Conservation (phyloP, 2,797 vertebrate genomes). For the Harpagifer antarcticus region DNA sequence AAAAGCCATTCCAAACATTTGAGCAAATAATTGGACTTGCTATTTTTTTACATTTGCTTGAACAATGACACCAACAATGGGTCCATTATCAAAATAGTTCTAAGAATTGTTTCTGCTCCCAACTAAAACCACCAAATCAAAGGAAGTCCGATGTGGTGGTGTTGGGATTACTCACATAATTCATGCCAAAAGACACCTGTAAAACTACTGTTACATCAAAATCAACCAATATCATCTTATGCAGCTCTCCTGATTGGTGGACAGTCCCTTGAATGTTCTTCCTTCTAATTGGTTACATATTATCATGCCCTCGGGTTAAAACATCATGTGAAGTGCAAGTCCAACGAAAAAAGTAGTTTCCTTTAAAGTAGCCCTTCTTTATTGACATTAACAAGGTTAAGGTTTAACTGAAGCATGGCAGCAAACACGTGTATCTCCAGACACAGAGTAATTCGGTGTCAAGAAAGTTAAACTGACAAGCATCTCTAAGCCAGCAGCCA, state of each 20-base stretch:
- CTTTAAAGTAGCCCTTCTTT: neutral
- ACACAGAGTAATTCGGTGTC: constrained; percentile 20
- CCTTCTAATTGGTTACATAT: neutral
- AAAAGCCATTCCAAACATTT: neutral
- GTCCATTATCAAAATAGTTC: neutral
- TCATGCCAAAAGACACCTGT: neutral
- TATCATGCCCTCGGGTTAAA: neutral
- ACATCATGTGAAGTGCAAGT: neutral
- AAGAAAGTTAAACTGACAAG: constrained; percentile 39
- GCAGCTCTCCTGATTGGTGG: neutral
- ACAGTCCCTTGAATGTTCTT: neutral
- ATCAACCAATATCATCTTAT: neutral
- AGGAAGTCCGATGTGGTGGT: neutral
- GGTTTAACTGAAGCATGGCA: constrained; percentile 38
- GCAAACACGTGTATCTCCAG: constrained; percentile 29
- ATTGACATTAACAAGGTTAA: constrained; percentile 6
- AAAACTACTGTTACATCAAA: neutral
- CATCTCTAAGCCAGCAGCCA: constrained; percentile 36
- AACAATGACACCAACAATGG: neutral
- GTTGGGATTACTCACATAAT: neutral
- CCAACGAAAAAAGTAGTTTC: neutral
- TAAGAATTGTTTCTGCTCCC: too few species aligned
- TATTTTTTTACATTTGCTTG: too few species aligned
- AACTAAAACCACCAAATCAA: too few species aligned
- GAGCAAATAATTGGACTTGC: neutral